These are phyloP conservation scores for Metopia argyrocephala DNA, from an alignment of 2,888 invertebrate genomes.

Conservation along the genomic window DNA sequence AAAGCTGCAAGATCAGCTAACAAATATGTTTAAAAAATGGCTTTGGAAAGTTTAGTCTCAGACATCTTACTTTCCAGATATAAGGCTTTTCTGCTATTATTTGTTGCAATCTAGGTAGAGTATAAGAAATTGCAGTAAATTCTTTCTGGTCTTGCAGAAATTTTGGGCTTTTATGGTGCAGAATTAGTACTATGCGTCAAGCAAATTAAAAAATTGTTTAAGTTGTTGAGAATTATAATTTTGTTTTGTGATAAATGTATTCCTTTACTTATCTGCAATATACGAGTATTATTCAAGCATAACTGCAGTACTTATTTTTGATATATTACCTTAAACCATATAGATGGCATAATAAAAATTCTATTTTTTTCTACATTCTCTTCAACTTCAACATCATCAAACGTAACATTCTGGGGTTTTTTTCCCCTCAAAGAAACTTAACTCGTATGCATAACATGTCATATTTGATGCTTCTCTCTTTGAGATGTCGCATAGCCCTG, in stretches of 20 bases:
- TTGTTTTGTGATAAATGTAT: not conserved
- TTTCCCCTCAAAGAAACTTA: not conserved
- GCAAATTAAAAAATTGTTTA: too few relatives aligned
- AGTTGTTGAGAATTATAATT: too few relatives aligned
- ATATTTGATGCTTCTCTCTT: not conserved
- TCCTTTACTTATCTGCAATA: constrained; percentile 9
- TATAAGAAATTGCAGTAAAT: too few relatives aligned
- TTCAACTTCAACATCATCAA: not conserved
- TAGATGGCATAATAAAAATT: constrained; percentile 41
- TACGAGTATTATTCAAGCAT: not conserved
- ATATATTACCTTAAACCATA: constrained; percentile 29
- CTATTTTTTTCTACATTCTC: constrained; percentile 7
- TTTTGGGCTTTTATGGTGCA: too few relatives aligned
- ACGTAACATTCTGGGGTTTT: constrained; percentile 5
- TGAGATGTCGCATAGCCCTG: not conserved
- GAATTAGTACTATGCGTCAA: too few relatives aligned
- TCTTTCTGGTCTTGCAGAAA: too few relatives aligned
- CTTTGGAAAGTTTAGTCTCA: too few relatives aligned
- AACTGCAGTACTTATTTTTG: constrained; percentile 23
- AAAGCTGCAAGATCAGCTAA: too few relatives aligned
- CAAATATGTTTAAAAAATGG: too few relatives aligned
- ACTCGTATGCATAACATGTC: not conserved
- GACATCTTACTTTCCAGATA: too few relatives aligned
- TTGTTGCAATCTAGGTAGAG: too few relatives aligned
- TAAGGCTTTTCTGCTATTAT: too few relatives aligned